These are phyloP conservation scores for Amphipyra tragopoginis DNA, from an alignment of 2,888 invertebrate species.

Conservation along the genomic window DNA sequence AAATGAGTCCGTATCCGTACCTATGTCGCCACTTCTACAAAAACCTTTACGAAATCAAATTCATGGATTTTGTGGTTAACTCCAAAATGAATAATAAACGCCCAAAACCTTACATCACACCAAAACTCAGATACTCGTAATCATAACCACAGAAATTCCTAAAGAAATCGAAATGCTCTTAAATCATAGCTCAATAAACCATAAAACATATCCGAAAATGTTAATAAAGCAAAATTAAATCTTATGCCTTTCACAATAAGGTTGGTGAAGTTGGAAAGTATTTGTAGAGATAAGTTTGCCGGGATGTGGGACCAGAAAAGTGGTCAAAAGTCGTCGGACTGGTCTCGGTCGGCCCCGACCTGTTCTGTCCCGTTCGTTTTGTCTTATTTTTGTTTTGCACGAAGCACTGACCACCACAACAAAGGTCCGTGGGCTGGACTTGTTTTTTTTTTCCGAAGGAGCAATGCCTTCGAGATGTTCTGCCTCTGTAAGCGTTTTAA, in stretches of 20 bases:
- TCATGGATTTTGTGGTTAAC: conserved; percentile 29
- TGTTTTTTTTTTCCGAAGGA: conserved; percentile 75
- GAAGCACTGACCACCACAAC: conserved; percentile 90
- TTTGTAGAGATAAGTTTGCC: conserved; percentile 51
- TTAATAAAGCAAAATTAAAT: conserved; percentile 38
- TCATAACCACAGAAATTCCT: conserved; percentile 80
- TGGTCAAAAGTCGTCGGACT: conserved; percentile 80
- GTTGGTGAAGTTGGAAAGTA: conserved; percentile 37
- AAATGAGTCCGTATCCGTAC: background rate
- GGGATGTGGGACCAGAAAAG: conserved; percentile 74
- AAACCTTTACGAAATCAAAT: conserved; percentile 16
- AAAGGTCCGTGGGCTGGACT: conserved; percentile 82
- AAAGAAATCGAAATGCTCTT: conserved; percentile 87
- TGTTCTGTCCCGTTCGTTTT: conserved; percentile 81
- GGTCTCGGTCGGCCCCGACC: conserved; percentile 79
- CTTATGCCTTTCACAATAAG: conserved; percentile 58
- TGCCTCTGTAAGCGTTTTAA: conserved; percentile 55
- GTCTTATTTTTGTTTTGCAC: conserved; percentile 87
- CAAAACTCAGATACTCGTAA: conserved; percentile 62
- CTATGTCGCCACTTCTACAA: background rate
- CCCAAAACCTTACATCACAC: conserved; percentile 52
- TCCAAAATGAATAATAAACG: conserved; percentile 26
- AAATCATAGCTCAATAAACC: conserved; percentile 79
- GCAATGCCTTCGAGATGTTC: conserved; percentile 72
- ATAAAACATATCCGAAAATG: conserved; percentile 9